Evolutionary conservation across 2,888 invertebrate genomes (phyloP).

Genomic region (Zeuzera pyrina): DNA sequence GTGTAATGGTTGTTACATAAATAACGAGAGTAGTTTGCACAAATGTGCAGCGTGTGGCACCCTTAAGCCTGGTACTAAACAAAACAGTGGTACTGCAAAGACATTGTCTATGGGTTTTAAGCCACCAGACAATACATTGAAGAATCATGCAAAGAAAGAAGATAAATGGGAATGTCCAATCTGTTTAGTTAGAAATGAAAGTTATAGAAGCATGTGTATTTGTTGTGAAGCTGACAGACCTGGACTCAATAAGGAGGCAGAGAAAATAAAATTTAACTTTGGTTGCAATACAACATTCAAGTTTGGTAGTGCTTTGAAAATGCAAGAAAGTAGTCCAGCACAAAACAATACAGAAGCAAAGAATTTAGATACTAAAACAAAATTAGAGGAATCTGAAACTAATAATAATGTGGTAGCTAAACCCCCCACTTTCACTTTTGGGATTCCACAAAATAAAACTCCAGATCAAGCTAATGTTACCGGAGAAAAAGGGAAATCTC

Average conservation of each 20-base stretch:
- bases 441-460: conserved; percentile 24
- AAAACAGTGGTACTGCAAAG: conserved; percentile 1
- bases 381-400: conserved; percentile 34
- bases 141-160: conserved; percentile 26
- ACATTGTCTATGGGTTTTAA: conserved; percentile 1
- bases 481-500: conserved; percentile 14
- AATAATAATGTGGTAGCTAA: conserved; percentile 46
- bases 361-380: conserved; percentile 8
- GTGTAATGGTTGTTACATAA: conserved; percentile 40
- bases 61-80: conserved; percentile 21
- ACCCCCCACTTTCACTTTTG: conserved; percentile 32
- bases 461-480: conserved; percentile 17
- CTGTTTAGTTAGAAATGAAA: conserved; percentile 46
- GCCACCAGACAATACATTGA: conserved; percentile 20
- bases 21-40: conserved; percentile 28
- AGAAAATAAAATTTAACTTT: conserved; percentile 38
- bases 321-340: conserved; percentile 22
- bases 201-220: conserved; percentile 30
- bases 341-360: conserved; percentile 14
- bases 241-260: conserved; percentile 19
- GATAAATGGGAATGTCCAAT: conserved; percentile 47
- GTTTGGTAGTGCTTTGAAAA: conserved; percentile 45
- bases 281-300: conserved; percentile 33
- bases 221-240: conserved; percentile 42
- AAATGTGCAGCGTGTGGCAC: conserved; percentile 42